Evolutionary conservation across 2,113 vertebrate genomes (phyloP).

Genomic region (Dendropsophus ebraccatus): DNA sequence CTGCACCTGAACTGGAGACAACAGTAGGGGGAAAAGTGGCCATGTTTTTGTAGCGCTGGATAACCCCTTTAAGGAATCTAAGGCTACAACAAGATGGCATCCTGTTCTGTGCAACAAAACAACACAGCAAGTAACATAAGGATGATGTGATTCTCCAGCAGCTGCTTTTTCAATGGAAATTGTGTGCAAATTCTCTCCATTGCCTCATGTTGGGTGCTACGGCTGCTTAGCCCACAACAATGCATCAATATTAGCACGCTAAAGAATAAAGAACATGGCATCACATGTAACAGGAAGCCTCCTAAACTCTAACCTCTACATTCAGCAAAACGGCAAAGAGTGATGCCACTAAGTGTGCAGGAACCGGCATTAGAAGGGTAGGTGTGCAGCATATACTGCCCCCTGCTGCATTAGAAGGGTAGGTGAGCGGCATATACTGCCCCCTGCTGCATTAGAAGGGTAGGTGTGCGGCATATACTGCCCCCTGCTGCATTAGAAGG

Average conservation of each 20-base stretch:
- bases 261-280: not conserved
- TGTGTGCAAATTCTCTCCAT: not conserved
- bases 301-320: not conserved
- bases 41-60: no score
- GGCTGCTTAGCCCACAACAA: no score
- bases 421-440: no score
- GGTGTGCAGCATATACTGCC: not conserved
- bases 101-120: not conserved
- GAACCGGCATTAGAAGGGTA: not conserved
- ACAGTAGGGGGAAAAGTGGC: no score
- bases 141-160: not conserved
- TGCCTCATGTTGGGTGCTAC: not conserved
- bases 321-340: not conserved
- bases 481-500: no score
- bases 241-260: no score
- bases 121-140: not conserved
- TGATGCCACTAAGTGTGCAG: not conserved
- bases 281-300: not conserved
- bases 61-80: not conserved
- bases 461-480: not conserved
- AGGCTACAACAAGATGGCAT: not conserved
- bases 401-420: no score
- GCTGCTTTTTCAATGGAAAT: not conserved
- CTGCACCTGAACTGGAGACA: no score
- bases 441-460: not conserved